A percentile compares a stretch with the other conserved stretches of the same genome.
Evolutionary conservation across 2,888 invertebrate species (phyloP).

Genomic region (Eristalinus sepulchralis): DNA sequence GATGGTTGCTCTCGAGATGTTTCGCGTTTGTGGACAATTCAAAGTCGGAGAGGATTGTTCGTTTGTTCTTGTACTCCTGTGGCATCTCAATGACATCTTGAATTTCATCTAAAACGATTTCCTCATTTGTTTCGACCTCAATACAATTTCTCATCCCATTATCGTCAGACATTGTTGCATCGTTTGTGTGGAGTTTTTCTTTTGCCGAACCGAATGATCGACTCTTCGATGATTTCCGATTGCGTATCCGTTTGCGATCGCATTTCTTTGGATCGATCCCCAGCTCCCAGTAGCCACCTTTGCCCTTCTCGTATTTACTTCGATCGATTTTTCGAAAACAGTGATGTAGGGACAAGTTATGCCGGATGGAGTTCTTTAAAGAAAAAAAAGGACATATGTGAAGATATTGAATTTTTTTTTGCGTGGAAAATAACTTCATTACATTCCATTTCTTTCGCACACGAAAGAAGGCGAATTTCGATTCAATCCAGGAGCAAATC

Average conservation of each 20-base stretch:
- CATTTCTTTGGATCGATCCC: slow-evolving; percentile 79
- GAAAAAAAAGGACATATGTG: slow-evolving; percentile 33
- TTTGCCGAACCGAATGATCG: background rate
- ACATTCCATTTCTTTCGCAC: slow-evolving; percentile 81
- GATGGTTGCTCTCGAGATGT: slow-evolving; percentile 14
- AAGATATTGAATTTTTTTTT: background rate
- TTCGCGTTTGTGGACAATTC: slow-evolving; percentile 3
- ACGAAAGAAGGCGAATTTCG: slow-evolving; percentile 80
- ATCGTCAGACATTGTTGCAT: background rate
- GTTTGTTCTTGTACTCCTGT: slow-evolving; percentile 9
- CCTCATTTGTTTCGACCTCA: slow-evolving; percentile 3
- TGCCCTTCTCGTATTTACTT: slow-evolving; percentile 80
- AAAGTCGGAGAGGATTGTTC: slow-evolving; percentile 8
- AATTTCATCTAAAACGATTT: slow-evolving; percentile 45
- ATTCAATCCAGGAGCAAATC: slow-evolving; percentile 80
- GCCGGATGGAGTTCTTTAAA: slow-evolving; percentile 79
- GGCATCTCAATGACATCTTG: slow-evolving; percentile 49
- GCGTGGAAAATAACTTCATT: slow-evolving; percentile 42
- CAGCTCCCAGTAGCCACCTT: slow-evolving; percentile 80
- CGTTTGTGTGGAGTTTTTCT: slow-evolving; percentile 12
- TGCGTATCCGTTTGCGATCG: slow-evolving; percentile 79
- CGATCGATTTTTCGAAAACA: slow-evolving; percentile 80
- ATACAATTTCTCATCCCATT: background rate
- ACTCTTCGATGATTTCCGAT: slow-evolving; percentile 73
- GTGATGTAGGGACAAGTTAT: slow-evolving; percentile 79